phyloP scores from a whole-genome alignment of 2,113 vertebrate genomes.

The Capreolus pygargus region DNA sequence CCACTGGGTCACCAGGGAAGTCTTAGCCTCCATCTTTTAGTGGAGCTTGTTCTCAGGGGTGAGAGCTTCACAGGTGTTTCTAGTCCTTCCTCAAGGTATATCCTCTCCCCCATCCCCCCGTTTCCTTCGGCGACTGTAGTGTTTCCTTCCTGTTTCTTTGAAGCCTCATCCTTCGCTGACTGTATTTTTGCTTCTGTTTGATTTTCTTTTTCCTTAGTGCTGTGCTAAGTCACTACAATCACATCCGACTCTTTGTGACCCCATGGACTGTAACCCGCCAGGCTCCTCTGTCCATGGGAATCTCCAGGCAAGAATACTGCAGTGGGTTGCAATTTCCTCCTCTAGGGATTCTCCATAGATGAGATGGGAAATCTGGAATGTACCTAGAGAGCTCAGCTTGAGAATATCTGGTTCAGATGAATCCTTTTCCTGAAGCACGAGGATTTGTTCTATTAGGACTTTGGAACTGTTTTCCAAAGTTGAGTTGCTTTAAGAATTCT shows the following conservation, averaged over 20 bases:
- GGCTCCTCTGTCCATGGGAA: neutral
- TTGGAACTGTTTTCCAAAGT: neutral
- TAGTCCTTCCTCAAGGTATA: accelerated
- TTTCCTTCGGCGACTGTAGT: accelerated
- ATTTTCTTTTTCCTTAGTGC: neutral
- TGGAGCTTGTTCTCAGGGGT: neutral
- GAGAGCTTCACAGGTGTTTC: neutral
- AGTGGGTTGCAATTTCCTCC: neutral
- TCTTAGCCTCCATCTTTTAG: neutral
- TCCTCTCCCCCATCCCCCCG: neutral
- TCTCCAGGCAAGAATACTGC: neutral
- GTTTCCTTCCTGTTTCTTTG: neutral
- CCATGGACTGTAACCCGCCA: neutral
- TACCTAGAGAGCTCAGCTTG: neutral
- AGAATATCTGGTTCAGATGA: neutral
- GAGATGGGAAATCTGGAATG: neutral
- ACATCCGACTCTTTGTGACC: neutral
- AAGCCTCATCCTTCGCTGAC: neutral
- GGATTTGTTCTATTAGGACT: neutral
- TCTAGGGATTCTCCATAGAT: neutral
- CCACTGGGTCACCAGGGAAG: neutral
- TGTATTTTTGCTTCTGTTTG: neutral
- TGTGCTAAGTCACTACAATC: neutral
- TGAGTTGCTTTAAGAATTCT: constrained; percentile 13
- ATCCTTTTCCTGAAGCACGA: neutral